Conservation (phyloP, 1,140 invertebrate species). For the Thaumatotibia leucotreta region DNA sequence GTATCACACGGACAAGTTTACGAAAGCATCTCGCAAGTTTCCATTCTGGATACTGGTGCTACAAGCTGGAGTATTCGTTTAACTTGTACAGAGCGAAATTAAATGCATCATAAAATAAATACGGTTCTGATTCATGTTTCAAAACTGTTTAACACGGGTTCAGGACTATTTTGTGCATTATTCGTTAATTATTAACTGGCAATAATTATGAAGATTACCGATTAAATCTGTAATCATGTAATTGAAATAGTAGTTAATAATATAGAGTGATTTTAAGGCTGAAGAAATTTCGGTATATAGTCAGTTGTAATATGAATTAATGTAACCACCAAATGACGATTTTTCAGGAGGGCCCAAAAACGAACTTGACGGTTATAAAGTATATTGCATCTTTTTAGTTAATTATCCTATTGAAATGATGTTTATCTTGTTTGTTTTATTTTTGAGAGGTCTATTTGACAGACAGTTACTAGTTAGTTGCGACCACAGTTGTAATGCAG, state of each 20-base stretch:
- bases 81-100: constrained; percentile 44
- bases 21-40: constrained; percentile 58
- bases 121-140: constrained; percentile 23
- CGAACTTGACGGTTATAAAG: too few relatives aligned
- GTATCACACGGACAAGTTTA: constrained; percentile 46
- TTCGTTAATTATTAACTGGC: neutral
- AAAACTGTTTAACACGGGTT: neutral
- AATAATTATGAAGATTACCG: neutral
- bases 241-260: neutral
- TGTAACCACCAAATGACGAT: too few relatives aligned
- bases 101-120: constrained; percentile 56
- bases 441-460: too few relatives aligned
- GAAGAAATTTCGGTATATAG: too few relatives aligned
- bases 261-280: too few relatives aligned
- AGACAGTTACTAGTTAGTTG: too few relatives aligned
- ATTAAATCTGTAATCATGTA: neutral
- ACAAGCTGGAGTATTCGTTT: constrained; percentile 39
- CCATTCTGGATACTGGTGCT: constrained; percentile 56
- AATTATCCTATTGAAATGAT: too few relatives aligned
- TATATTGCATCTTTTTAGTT: too few relatives aligned
- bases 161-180: neutral
- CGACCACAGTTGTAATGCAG: too few relatives aligned
- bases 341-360: too few relatives aligned
- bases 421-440: too few relatives aligned
- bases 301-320: too few relatives aligned